Evolutionary conservation across 1,140 invertebrate species (phyloP).

Genomic region (Ganaspis sp.): DNA sequence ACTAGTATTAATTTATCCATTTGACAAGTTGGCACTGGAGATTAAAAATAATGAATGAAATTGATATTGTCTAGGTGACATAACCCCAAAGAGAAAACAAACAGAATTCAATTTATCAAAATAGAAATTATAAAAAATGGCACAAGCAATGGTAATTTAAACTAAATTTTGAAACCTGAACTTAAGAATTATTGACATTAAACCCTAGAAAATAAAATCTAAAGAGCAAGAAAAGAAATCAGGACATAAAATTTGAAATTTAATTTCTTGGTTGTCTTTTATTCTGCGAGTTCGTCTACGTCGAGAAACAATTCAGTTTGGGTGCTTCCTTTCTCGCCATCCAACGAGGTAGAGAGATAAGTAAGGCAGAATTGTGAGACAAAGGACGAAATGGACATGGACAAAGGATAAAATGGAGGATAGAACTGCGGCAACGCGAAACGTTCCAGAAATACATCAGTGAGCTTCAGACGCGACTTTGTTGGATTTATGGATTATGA

Average conservation of each 20-base stretch:
- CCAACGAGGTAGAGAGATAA: slow-evolving; percentile 45
- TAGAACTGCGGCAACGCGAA: slow-evolving; percentile 48
- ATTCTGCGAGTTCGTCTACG: neutral
- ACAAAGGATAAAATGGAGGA: slow-evolving; percentile 59
- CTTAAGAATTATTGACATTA: too few species aligned
- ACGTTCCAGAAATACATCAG: slow-evolving; percentile 57
- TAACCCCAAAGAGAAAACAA: too few species aligned
- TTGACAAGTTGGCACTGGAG: too few species aligned
- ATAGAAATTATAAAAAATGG: too few species aligned
- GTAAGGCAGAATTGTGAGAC: slow-evolving; percentile 62
- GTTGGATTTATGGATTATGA: slow-evolving; percentile 74
- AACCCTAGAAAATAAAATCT: neutral
- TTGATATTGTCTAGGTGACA: too few species aligned
- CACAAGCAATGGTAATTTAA: too few species aligned
- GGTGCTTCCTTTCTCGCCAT: slow-evolving; percentile 8
- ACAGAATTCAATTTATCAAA: too few species aligned
- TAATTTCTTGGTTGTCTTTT: neutral
- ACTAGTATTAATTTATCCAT: too few species aligned
- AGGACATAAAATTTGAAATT: neutral
- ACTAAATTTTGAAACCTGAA: too few species aligned
- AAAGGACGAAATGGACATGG: slow-evolving; percentile 66
- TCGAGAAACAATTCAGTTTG: neutral
- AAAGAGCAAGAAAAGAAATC: too few species aligned
- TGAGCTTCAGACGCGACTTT: slow-evolving; percentile 66
- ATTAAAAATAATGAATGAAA: too few species aligned